phyloP scores from a whole-genome alignment of 2,113 vertebrate species.

The Pygathrix nemaeus region DNA sequence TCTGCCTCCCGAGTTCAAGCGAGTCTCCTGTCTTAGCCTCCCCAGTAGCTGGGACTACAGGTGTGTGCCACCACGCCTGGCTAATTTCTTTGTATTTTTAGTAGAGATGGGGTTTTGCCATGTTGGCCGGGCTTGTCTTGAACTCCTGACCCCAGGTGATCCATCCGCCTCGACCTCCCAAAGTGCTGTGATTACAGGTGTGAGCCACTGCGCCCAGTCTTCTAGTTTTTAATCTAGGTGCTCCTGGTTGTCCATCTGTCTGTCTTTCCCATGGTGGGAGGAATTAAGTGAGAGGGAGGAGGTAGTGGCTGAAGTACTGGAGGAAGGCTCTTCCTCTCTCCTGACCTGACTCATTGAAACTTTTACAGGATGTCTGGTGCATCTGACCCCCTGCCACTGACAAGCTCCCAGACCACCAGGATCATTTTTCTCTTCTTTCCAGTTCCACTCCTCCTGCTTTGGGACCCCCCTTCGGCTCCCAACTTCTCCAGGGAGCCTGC shows the following conservation, averaged over 20 bases:
- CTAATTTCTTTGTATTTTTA: background rate
- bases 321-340: background rate
- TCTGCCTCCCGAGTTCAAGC: too few relatives aligned
- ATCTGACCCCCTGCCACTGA: background rate
- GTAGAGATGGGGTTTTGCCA: background rate
- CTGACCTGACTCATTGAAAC: background rate
- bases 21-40: too few relatives aligned
- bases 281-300: background rate
- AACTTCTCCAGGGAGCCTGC: background rate
- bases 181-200: background rate
- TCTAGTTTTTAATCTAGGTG: background rate
- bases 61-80: too few relatives aligned
- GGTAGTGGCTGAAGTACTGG: background rate
- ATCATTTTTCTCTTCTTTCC: background rate
- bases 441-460: rapidly evolving
- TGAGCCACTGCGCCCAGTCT: background rate
- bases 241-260: background rate
- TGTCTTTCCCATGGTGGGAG: background rate
- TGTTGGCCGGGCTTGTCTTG: background rate
- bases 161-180: background rate
- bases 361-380: background rate
- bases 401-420: background rate
- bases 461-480: background rate
- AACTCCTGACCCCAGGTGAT: background rate
- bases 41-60: too few relatives aligned